Base-by-base conservation (phyloP, 2,888 invertebrate genomes). In the Caenorhabditis uteleia region DNA sequence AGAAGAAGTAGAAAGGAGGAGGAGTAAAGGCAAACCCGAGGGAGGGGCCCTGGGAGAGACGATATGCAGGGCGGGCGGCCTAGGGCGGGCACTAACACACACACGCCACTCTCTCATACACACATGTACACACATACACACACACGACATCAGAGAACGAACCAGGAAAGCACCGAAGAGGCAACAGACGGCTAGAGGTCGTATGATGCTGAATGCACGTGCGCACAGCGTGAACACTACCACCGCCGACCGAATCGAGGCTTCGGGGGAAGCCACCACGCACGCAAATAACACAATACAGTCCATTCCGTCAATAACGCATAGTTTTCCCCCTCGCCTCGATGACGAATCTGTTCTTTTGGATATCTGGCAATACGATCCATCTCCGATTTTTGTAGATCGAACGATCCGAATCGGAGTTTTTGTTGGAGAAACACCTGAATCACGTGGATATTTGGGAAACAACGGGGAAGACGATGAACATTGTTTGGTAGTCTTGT, bases 61-160 rank as follows among this genome's bases (percentile, higher is more conserved):
- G 48, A 60, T 60, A 60, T 54, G 53, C 54, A 56, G 49, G 56
- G 62, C 49, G 54, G 56, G 62, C 50, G 39, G 36, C 44, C 54
- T 29, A 34, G 56, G 62, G 62, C 55, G 50, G 55, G 55, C 20
- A 42, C 42, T n/a, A n/a, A n/a, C n/a, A n/a, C n/a, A n/a, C n/a
- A n/a, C n/a, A n/a, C n/a, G n/a, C n/a, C n/a, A n/a, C n/a, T n/a
- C n/a, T n/a, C n/a, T n/a, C n/a, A n/a, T n/a, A n/a, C n/a, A n/a
- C n/a, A n/a, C n/a, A n/a, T n/a, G n/a, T n/a, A n/a, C n/a, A n/a
- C n/a, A n/a, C n/a, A 44, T 44, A 57, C 57, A 56, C 40, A 57
- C 51, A 46, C 61, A 56, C 61, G 61, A 58, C 64, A 64, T 44
- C 64, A 64, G 57, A 64, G 64, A 64, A 64, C 64, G 57, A 64